Conservation (phyloP, 2,888 invertebrate genomes). For the Mellilla xanthometata region DNA sequence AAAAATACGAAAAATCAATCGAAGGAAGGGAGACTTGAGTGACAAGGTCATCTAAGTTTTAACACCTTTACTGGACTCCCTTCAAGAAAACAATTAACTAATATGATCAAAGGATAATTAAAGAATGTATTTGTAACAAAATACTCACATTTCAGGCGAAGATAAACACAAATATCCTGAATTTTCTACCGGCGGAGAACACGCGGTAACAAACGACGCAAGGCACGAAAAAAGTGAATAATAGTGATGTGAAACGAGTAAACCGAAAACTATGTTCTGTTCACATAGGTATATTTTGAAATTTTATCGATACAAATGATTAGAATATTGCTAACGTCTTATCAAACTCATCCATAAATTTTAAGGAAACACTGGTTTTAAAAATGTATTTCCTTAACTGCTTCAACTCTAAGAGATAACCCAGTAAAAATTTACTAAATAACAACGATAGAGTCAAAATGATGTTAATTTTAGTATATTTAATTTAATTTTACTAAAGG, state of each 20-base stretch:
- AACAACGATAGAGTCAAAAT: no score
- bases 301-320: no score
- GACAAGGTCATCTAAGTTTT: slow-evolving; percentile 26
- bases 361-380: no score
- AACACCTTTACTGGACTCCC: background rate
- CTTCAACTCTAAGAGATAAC: no score
- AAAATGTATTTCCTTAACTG: no score
- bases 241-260: slow-evolving; percentile 20
- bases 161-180: slow-evolving; percentile 39
- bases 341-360: no score
- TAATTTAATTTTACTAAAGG: no score
- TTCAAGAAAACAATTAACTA: no score
- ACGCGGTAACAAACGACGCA: slow-evolving; percentile 49
- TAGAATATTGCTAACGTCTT: no score
- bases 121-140: slow-evolving; percentile 3
- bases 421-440: no score
- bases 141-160: slow-evolving; percentile 44
- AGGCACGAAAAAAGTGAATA: slow-evolving; percentile 18
- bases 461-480: no score
- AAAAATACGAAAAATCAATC: slow-evolving; percentile 26
- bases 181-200: slow-evolving; percentile 50
- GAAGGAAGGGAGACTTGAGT: slow-evolving; percentile 9
- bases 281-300: no score
- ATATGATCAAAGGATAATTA: background rate
- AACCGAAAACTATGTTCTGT: background rate